Percentiles rank a stretch among this genome's conserved stretches.
These are phyloP conservation scores for Cephus rjabovi DNA, from an alignment of 2,888 invertebrate species.

Conservation along the genomic window DNA sequence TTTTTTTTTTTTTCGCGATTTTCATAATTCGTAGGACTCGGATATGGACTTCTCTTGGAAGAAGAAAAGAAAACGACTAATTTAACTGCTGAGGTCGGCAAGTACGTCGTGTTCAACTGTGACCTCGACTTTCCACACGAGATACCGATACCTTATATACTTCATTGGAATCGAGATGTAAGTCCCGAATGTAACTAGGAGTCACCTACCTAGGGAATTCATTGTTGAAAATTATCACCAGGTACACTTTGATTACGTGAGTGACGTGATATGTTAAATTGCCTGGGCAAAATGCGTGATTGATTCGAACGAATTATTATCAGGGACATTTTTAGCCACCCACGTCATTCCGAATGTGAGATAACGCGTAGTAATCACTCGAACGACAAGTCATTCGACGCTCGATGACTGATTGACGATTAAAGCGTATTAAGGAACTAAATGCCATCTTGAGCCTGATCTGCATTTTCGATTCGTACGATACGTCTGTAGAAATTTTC, in stretches of 20 bases:
- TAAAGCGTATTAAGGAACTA: conserved; percentile 44
- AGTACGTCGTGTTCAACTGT: conserved; percentile 84
- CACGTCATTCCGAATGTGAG: background rate
- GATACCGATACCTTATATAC: conserved; percentile 85
- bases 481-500: background rate
- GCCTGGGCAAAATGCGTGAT: background rate
- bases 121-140: conserved; percentile 90
- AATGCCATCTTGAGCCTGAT: conserved; percentile 25
- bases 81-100: conserved; percentile 80
- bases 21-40: conserved; percentile 40
- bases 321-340: background rate
- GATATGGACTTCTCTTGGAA: conserved; percentile 56
- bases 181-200: conserved; percentile 58
- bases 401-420: conserved; percentile 43
- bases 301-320: background rate
- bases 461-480: background rate
- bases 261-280: no score
- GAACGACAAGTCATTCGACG: conserved; percentile 33
- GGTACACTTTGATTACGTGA: background rate
- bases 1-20: conserved; percentile 14
- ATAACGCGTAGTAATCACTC: conserved; percentile 26
- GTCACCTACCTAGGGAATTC: background rate
- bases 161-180: conserved; percentile 92
- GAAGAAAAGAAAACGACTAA: conserved; percentile 60
- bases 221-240: background rate